Base-by-base conservation (phyloP, 2,797 vertebrate species). In the Premnoplex brunnescens region DNA sequence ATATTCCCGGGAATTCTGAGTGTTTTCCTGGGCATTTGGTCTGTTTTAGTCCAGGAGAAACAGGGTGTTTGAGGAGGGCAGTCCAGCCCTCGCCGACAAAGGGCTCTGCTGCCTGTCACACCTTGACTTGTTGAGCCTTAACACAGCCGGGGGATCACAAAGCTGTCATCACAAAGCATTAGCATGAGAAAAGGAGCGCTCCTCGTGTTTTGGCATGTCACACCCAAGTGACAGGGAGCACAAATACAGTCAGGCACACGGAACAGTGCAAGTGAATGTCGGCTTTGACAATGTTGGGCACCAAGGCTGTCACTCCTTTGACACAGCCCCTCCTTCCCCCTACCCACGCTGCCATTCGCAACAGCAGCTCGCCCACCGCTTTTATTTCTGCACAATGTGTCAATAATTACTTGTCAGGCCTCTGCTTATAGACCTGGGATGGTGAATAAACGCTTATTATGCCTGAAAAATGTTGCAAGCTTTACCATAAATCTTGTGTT, bases 241-340 rank as follows among this genome's bases (percentile, higher is more conserved):
- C 97, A 98, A 97, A 98, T 97, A 98, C 96, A 97, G 94, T 96
- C 97, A 95, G 97, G 95, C 92, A 48, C 90, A 14, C 77, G 66
- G 94, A 98, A 97, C 89, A 97, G 96, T 95, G 97, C 97, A 95
- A 97, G 27, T 98, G 97, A 97, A 93, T 23, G 26, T 94, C 78
- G 96, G 64, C 52, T 68, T 92, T 98, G 98, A 98, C 98, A 98
- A 46, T 98, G 97, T 98, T 98, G 98, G 98, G 97, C 96, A 98
- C 97, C 98, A 97, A 88, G 96, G 94, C 97, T 97, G 97, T 98
- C 98, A 98, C 95, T 98, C 96, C 88, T 93, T 96, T 27, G 94
- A 97, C 97, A 96, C 91, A 66, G 91, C 89, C 95, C 97, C 97
- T 89, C 97, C 98, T 93, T 93, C 89, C 92, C 75, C 94, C 96